Evolutionary conservation across 2,797 vertebrate genomes (phyloP).

Genomic region (Sylvia borin): DNA sequence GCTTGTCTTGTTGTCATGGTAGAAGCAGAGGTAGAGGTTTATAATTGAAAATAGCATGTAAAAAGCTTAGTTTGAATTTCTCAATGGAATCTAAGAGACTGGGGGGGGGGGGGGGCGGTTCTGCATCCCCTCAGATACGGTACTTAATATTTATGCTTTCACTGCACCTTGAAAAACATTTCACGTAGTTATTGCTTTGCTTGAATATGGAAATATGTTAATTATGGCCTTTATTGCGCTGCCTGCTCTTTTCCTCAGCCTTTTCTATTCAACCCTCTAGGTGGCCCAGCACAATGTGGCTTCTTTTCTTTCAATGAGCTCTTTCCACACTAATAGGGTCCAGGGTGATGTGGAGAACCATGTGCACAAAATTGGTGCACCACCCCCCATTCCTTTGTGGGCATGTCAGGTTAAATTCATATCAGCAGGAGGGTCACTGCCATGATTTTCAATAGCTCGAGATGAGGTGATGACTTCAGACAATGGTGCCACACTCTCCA

Average conservation of each 20-base stretch:
- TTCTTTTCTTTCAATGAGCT: conserved; percentile 65
- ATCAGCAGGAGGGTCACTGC: conserved; percentile 83
- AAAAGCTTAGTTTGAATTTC: conserved; percentile 24
- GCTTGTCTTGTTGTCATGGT: neutral
- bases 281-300: conserved; percentile 84
- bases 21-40: neutral
- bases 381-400: conserved; percentile 80
- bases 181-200: conserved; percentile 83
- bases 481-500: conserved; percentile 87
- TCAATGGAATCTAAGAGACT: conserved; percentile 11
- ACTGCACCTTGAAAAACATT: conserved; percentile 78
- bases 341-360: conserved; percentile 83
- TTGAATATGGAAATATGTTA: conserved; percentile 89
- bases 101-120: neutral
- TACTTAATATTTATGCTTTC: conserved; percentile 46
- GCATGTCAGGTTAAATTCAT: conserved; percentile 83
- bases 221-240: conserved; percentile 75
- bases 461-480: conserved; percentile 88
- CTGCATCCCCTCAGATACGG: conserved; percentile 18
- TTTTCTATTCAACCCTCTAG: conserved; percentile 80
- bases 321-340: conserved; percentile 79
- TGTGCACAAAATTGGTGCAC: conserved; percentile 77
- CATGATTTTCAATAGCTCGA: conserved; percentile 84
- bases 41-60: neutral
- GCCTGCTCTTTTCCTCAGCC: conserved; percentile 77